Conservation (phyloP, 2,888 invertebrate species). For the Dendrolimus pini region DNA sequence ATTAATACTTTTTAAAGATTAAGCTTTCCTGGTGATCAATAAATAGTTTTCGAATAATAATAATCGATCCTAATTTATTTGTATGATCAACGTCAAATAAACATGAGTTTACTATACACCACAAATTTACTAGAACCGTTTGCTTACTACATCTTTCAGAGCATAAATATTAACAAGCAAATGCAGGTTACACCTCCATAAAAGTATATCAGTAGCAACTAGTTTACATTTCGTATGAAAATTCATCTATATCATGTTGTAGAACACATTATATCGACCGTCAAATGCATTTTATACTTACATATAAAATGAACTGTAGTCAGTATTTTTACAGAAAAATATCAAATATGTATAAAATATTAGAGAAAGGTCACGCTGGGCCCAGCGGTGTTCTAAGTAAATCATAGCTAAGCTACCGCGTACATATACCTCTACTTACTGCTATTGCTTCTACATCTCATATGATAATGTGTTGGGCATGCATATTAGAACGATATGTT, state of each 20-base stretch:
- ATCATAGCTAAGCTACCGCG: constrained; percentile 32
- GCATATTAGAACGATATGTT: constrained; percentile 23
- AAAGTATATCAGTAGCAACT: not conserved
- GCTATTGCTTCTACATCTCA: constrained; percentile 7
- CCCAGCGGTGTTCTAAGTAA: constrained; percentile 46
- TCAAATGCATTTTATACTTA: not conserved
- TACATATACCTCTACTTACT: not conserved
- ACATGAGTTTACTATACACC: too few relatives aligned
- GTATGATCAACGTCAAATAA: too few relatives aligned
- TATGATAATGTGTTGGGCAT: constrained; percentile 14
- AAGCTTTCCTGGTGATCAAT: too few relatives aligned
- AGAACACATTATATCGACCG: not conserved
- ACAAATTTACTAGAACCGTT: too few relatives aligned
- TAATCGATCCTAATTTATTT: too few relatives aligned
- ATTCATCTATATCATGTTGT: not conserved
- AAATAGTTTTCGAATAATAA: too few relatives aligned
- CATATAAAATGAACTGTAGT: not conserved
- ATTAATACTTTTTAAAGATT: too few relatives aligned
- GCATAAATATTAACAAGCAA: not conserved
- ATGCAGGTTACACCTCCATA: not conserved
- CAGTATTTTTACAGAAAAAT: not conserved
- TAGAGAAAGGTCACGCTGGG: constrained; percentile 29
- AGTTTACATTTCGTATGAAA: not conserved
- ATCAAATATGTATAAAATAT: constrained; percentile 23
- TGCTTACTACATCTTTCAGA: too few relatives aligned